Percentiles rank a stretch among this genome's conserved stretches.
phyloP scores from a whole-genome alignment of 1,140 invertebrate species.

The Penaeus japonicus region DNA sequence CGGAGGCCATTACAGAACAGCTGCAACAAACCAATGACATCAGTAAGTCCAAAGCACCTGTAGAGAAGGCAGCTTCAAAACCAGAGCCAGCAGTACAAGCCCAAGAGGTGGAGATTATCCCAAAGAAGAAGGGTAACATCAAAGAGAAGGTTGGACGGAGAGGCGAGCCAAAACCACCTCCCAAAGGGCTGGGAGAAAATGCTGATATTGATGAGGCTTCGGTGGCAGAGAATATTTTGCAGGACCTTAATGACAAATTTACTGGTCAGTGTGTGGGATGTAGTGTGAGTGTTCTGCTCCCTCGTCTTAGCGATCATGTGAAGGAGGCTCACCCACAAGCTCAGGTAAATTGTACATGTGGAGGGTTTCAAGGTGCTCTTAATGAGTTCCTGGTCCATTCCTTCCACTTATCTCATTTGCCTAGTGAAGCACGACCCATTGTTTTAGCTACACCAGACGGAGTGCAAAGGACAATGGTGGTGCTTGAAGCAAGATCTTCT shows the following conservation, averaged over 20 bases:
- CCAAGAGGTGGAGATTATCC: neutral
- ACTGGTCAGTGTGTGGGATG: slow-evolving; percentile 56
- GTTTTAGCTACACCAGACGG: slow-evolving; percentile 40
- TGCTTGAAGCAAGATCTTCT: slow-evolving; percentile 51
- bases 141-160: neutral
- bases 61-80: neutral
- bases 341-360: slow-evolving; percentile 53
- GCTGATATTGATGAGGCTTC: slow-evolving; percentile 53
- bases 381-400: slow-evolving; percentile 55
- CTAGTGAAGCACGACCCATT: slow-evolving; percentile 56
- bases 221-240: slow-evolving; percentile 58
- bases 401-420: slow-evolving; percentile 57
- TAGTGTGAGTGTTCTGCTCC: slow-evolving; percentile 53
- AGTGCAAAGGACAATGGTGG: slow-evolving; percentile 42
- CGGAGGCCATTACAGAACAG: slow-evolving; percentile 33
- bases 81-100: neutral
- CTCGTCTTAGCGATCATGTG: slow-evolving; percentile 32
- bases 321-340: slow-evolving; percentile 46
- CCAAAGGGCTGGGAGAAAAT: slow-evolving; percentile 57
- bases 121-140: slow-evolving; percentile 3
- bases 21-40: slow-evolving; percentile 18
- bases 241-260: slow-evolving; percentile 56
- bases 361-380: slow-evolving; percentile 51
- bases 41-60: slow-evolving; percentile 1
- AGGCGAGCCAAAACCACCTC: slow-evolving; percentile 33